These are phyloP conservation scores for Saxidomus purpurata DNA, from an alignment of 1,140 invertebrate species.

Conservation along the genomic window DNA sequence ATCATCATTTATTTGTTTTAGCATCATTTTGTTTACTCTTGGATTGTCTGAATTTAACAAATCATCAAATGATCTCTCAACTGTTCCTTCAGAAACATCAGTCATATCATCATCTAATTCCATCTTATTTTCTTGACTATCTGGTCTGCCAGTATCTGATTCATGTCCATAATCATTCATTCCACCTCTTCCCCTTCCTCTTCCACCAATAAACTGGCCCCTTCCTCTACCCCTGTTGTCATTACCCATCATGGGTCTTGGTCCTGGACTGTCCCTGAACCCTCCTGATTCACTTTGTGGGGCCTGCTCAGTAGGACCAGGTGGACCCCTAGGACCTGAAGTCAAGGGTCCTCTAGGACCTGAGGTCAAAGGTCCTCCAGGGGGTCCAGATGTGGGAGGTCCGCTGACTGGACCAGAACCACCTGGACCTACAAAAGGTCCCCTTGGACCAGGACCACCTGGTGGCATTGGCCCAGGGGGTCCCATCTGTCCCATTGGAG, in stretches of 20 bases:
- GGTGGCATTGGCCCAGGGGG: background rate
- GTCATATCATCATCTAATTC: background rate
- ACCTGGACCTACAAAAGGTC: slow-evolving; percentile 17
- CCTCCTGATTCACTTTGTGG: too few relatives aligned
- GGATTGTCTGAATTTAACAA: slow-evolving; percentile 32
- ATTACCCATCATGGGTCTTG: background rate
- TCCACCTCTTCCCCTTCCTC: background rate
- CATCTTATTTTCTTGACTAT: background rate
- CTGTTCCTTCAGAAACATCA: background rate
- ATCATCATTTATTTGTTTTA: slow-evolving; percentile 54
- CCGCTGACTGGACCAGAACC: slow-evolving; percentile 6
- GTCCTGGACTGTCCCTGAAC: background rate
- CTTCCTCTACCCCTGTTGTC: background rate
- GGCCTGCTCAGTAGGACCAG: background rate
- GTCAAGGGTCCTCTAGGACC: background rate
- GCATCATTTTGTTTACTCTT: slow-evolving; percentile 55
- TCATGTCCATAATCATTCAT: slow-evolving; percentile 48
- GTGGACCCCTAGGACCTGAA: too few relatives aligned
- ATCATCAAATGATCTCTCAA: background rate
- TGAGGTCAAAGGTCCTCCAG: background rate
- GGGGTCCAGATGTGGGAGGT: background rate
- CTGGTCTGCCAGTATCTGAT: background rate
- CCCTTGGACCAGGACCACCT: background rate
- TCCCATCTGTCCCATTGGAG: background rate
- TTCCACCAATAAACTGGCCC: slow-evolving; percentile 31